Conservation (phyloP, 2,797 vertebrate species). For the Clarias fuscus region DNA sequence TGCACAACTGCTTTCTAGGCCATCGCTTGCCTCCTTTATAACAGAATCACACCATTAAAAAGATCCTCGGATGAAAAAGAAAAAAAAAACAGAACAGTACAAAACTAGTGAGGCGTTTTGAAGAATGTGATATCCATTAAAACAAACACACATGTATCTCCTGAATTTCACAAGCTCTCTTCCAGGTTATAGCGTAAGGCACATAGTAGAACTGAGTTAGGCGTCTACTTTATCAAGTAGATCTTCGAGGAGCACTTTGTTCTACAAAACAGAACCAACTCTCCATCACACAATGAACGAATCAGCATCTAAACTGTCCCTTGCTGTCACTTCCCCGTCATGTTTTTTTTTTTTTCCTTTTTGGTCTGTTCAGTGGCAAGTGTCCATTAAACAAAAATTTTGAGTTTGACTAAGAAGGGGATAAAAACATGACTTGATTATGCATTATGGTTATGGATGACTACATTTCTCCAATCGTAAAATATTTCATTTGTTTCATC, state of each 20-base stretch:
- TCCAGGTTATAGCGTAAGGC: constrained; percentile 99
- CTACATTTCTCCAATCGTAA: constrained; percentile 61
- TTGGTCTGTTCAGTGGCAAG: constrained; percentile 93
- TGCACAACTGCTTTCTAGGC: constrained; percentile 98
- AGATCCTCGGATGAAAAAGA: constrained; percentile 94
- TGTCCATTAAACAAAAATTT: constrained; percentile 82
- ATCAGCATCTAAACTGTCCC: constrained; percentile 48
- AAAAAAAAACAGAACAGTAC: constrained; percentile 84
- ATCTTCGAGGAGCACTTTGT: constrained; percentile 94
- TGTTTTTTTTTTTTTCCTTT: constrained; percentile 1
- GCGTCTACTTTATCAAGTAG: constrained; percentile 94
- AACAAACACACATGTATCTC: constrained; percentile 98
- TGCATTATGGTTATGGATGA: constrained; percentile 49
- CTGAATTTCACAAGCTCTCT: constrained; percentile 99
- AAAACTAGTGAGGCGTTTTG: constrained; percentile 99
- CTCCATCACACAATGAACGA: constrained; percentile 82
- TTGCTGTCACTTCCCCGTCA: constrained; percentile 74
- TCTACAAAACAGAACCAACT: constrained; percentile 90
- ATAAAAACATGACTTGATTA: constrained; percentile 62
- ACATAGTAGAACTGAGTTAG: constrained; percentile 99
- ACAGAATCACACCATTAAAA: constrained; percentile 96
- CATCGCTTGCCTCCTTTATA: constrained; percentile 90
- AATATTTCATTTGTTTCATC: constrained; percentile 65
- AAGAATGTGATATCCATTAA: constrained; percentile 92
- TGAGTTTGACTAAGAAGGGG: constrained; percentile 63